Evolutionary conservation across 1,140 invertebrate genomes (phyloP), one percentile per base, ranked within the genome.

Genomic region (Campoletis sonorensis): DNA sequence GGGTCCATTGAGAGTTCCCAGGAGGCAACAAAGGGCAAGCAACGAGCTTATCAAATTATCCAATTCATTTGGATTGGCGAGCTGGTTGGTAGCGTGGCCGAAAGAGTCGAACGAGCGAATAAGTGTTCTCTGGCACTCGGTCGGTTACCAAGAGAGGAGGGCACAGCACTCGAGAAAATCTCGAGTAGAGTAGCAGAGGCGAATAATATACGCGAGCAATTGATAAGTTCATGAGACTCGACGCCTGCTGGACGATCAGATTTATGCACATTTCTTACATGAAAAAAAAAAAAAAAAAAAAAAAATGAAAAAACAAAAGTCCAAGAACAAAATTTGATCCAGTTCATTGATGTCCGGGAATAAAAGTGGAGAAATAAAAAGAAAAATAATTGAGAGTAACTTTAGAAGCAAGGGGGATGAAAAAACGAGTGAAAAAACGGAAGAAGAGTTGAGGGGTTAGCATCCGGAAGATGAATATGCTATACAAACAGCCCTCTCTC

Each of bases 1-100:
- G 54, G 54, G 85, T 86, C 90, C 89, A 92, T 92, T 92, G 83
- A 91, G 87, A 88, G 91, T 92, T 92, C 91, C 91, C 91, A 92
- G 91, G 91, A 92, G 90, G 89, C 89, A 91, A 92, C 91, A 92
- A 92, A 91, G 89, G 90, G 89, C 90, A 90, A 90, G 89, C 90
- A 92, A 92, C 89, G 89, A 92, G 90, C 90, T 91, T 89, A 91
- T 92, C 89, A 92, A 92, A 92, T 92, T 92, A 92, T 92, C 89
- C 90, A 92, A 92, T 92, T 92, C 91, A 91, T 91, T 91, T 91
- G 91, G 90, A 92, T 91, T 92, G 90, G 87, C 91, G 86, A 90
- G 90, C 86, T 64, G 54, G 11, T 5, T 58, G 21, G 23, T 33
- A 5, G 13, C 61, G 4, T 0, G 4, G 5, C 26, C 75, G n/a